Percentiles rank a stretch among this genome's conserved stretches.
These are phyloP conservation scores for Protonemura montana DNA, from an alignment of 2,888 invertebrate genomes.

Conservation along the genomic window DNA sequence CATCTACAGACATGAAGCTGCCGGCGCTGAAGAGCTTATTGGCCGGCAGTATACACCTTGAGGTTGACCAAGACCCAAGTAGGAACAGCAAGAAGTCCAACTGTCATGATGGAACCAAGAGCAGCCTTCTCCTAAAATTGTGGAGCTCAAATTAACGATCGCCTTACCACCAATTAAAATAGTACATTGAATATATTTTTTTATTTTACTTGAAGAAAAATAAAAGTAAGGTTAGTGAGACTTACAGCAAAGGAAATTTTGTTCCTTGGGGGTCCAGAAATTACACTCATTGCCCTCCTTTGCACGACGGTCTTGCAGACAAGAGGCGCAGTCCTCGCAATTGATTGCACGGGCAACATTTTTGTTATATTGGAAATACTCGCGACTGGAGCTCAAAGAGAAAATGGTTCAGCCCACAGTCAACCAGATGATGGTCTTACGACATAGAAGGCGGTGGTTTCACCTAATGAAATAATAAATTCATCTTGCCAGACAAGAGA, in stretches of 20 bases:
- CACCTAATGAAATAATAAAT: background rate
- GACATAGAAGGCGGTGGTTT: background rate
- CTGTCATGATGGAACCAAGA: slow-evolving; percentile 36
- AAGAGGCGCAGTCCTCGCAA: slow-evolving; percentile 36
- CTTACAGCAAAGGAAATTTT: slow-evolving; percentile 41
- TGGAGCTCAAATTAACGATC: background rate
- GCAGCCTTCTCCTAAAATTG: slow-evolving; percentile 45
- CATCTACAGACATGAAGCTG: background rate
- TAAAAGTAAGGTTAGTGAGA: background rate
- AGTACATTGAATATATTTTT: background rate
- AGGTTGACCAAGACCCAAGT: slow-evolving; percentile 42
- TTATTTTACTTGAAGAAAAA: background rate
- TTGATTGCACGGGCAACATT: slow-evolving; percentile 42
- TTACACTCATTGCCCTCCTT: slow-evolving; percentile 34
- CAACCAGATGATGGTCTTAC: background rate
- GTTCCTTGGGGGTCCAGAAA: slow-evolving; percentile 36
- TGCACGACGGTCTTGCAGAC: slow-evolving; percentile 38
- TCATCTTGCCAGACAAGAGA: too few relatives aligned
- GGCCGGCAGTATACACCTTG: slow-evolving; percentile 36
- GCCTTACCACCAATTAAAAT: background rate
- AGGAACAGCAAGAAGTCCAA: slow-evolving; percentile 34
- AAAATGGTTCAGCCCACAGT: background rate
- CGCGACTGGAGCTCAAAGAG: background rate
- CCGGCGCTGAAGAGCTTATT: background rate
- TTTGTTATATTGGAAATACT: background rate